A percentile compares a stretch with the other conserved stretches of the same genome.
These are phyloP conservation scores for Drosophila ogumai DNA, from an alignment of 1,140 invertebrate species.

Conservation along the genomic window DNA sequence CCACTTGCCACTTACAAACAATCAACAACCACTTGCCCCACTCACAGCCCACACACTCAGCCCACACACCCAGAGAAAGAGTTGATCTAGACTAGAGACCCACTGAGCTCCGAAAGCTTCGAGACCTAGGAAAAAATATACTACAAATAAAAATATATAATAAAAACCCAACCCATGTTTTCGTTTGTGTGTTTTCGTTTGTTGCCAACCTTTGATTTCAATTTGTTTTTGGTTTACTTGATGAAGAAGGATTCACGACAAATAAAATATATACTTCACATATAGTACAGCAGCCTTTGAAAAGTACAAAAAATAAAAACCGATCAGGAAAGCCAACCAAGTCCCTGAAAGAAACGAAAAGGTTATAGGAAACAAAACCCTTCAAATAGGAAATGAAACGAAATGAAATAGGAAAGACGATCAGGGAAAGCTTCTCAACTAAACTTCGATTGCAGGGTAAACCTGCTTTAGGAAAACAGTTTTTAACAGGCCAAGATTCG, in stretches of 20 bases:
- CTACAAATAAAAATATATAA: neutral
- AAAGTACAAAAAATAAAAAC: slow-evolving; percentile 52
- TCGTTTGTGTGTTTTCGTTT: slow-evolving; percentile 54
- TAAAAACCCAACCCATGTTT: slow-evolving; percentile 44
- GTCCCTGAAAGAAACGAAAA: slow-evolving; percentile 14
- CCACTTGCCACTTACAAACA: slow-evolving; percentile 19
- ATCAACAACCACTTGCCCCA: slow-evolving; percentile 21
- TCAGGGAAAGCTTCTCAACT: neutral
- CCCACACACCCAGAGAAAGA: slow-evolving; percentile 32
- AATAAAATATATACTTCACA: slow-evolving; percentile 79
- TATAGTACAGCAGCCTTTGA: slow-evolving; percentile 79
- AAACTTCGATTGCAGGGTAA: neutral
- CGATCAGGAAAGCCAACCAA: slow-evolving; percentile 36
- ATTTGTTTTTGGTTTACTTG: slow-evolving; percentile 56
- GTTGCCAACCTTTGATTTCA: slow-evolving; percentile 57
- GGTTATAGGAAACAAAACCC: neutral
- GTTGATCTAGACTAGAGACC: slow-evolving; percentile 51
- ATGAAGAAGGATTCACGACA: slow-evolving; percentile 64
- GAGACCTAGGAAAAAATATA: slow-evolving; percentile 36
- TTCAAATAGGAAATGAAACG: neutral
- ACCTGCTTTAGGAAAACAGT: neutral
- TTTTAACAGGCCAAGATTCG: slow-evolving; percentile 30
- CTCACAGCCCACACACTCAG: slow-evolving; percentile 17
- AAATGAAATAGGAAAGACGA: neutral
- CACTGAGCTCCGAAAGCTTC: slow-evolving; percentile 20